Base-by-base conservation (phyloP, 92 coral and sea anemone genomes). In the Montipora capitata region DNA sequence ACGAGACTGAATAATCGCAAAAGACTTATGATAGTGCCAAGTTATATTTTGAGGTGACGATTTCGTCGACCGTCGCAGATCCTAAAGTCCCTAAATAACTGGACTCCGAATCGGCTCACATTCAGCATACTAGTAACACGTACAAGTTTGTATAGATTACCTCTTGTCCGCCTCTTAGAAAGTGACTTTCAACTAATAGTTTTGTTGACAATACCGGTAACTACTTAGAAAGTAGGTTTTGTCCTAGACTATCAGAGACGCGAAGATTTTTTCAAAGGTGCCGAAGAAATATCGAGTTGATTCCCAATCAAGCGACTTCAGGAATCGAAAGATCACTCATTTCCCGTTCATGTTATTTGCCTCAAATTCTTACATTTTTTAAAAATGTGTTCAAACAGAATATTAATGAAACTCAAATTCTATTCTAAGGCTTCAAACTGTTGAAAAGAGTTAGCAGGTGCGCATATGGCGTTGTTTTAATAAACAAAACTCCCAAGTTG, bases 401-500 rank as follows among this genome's bases (percentile, higher is more conserved):
- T 81, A 81, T 68, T 69, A 38, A 40, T 39, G n/a, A n/a, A 10
- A 52, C 11, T 20, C 42, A 48, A 16, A 13, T 15, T 11, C 61
- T 63, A 51, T 67, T 49, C 64, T 62, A 8, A 40, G 18, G 40
- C 76, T 13, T 69, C 77, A 81, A 38, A 35, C 8, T 3, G 58
- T 2, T 78, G 27, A 39, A 14, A 56, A 85, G 63, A 54, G 72
- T 10, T 15, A 70, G 79, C 84, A 80, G 90, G 90, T 79, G 90
- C 79, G 20, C 20, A 14, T 51, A 14, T 77, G 41, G 45, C 43
- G 42, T 20, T 79, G 69, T 79, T 68, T 79, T 63, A 38, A 68
- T 87, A 78, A 70, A 87, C 90, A 72, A 18, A 70, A 83, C 85
- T 81, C 85, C 85, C 68, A 72, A 58, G 59, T 69, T 73, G 18